Base-by-base conservation (phyloP, 1,140 invertebrate genomes). In the Pectinophora gossypiella region DNA sequence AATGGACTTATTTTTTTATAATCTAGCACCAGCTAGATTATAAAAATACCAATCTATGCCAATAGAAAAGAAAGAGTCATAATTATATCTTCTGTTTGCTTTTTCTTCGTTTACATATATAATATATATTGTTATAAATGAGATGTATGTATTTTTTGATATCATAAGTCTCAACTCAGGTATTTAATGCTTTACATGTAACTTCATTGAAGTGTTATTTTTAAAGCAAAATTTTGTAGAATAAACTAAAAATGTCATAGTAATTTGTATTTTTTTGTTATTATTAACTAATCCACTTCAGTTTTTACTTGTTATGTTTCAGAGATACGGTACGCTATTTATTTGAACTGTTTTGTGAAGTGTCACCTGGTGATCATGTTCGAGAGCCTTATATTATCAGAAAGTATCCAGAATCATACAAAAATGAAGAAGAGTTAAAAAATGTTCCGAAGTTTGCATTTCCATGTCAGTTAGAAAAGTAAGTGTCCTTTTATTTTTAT, bases 301-400 rank as follows among this genome's bases (percentile, higher is more conserved):
- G 7, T 51, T 32, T 20, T 20, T 5, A 32, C 22, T 49, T 45
- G 27, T 67, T 56, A 61, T 22, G 51, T 91, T 92, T 38, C 82
- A 96, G 95, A 86, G 92, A 94, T 66, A 93, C 95, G 89, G 93
- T 95, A 22, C 91, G 91, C 64, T 92, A 92, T 81, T 86, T 96
- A 54, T 95, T 95, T 87, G 94, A 96, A 86, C 93, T 95, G 80
- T 96, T 95, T 73, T 94, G 93, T 72, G 94, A 96, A 89, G 90
- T 96, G 45, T 94, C 92, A 46, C 90, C 91, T 27, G 91, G 92
- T 35, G 88, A 90, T 68, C 76, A 85, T 44, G 79, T 88, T 21
- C 90, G 89, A 66, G 89, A 91, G 63, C 89, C 94, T 49, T 94
- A 92, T 89, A 93, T 95, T 70, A 79, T 94, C 12, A 92, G 93